Conservation (phyloP, 2,797 vertebrate species). For the Dryobates pubescens region DNA sequence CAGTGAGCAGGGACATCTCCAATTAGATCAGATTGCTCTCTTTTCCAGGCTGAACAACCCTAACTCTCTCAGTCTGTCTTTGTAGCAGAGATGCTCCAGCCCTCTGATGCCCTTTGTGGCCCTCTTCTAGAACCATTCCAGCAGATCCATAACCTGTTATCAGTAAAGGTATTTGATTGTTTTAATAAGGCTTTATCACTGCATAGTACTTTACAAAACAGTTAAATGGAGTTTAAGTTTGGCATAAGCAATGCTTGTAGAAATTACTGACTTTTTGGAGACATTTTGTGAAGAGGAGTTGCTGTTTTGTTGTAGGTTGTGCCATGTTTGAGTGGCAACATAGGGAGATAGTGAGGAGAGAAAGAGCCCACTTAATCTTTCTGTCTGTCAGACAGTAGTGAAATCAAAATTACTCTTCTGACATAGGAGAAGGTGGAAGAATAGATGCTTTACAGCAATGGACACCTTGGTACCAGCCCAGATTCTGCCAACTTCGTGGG, state of each 20-base stretch:
- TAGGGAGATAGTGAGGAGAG: not conserved
- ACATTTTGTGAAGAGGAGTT: not conserved
- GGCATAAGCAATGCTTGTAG: not conserved
- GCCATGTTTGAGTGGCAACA: not conserved
- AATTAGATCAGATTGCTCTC: no score
- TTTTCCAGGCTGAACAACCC: no score
- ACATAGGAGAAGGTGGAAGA: not conserved
- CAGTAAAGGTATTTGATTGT: not conserved
- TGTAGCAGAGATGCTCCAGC: no score
- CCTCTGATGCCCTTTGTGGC: no score
- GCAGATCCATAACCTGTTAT: no score
- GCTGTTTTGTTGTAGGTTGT: not conserved
- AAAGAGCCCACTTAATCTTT: not conserved
- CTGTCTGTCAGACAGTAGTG: not conserved
- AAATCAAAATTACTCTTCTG: not conserved
- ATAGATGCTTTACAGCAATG: not conserved
- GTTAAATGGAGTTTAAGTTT: not conserved
- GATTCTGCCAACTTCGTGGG: not conserved
- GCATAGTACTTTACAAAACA: no score
- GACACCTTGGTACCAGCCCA: not conserved
- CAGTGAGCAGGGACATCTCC: no score
- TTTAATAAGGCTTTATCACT: not conserved
- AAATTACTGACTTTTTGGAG: not conserved
- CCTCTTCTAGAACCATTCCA: no score
- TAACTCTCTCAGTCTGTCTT: no score